Evolutionary conservation across 2,113 vertebrate species (phyloP).

Genomic region (Eonycteris spelaea): DNA sequence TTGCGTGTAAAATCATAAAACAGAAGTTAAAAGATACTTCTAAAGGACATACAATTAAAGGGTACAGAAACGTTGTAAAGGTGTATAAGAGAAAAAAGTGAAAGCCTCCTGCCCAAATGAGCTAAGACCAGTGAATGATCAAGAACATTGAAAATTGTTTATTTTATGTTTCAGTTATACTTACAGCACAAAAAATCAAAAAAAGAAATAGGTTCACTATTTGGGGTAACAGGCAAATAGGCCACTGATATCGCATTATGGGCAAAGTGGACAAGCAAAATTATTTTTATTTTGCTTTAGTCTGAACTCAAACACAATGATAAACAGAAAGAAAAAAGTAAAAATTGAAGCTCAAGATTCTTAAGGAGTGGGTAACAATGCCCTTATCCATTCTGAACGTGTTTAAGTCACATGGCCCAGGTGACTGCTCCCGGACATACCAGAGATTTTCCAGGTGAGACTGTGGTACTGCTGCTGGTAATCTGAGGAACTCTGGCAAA

Average conservation of each 20-base stretch:
- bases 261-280: background rate
- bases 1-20: background rate
- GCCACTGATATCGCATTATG: background rate
- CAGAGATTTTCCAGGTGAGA: background rate
- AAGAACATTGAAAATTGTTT: background rate
- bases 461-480: background rate
- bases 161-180: background rate
- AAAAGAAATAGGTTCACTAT: background rate
- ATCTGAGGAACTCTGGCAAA: background rate
- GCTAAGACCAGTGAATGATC: background rate
- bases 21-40: background rate
- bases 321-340: background rate
- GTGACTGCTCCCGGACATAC: background rate
- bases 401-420: background rate
- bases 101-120: background rate
- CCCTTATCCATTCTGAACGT: background rate
- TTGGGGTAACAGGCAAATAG: background rate
- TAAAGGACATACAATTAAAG: background rate
- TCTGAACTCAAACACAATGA: background rate
- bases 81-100: background rate
- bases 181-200: background rate
- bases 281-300: background rate
- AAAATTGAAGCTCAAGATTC: background rate
- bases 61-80: background rate
- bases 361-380: background rate